Conservation (phyloP, 1,140 invertebrate species). For the Proctacanthus coquilletti region DNA sequence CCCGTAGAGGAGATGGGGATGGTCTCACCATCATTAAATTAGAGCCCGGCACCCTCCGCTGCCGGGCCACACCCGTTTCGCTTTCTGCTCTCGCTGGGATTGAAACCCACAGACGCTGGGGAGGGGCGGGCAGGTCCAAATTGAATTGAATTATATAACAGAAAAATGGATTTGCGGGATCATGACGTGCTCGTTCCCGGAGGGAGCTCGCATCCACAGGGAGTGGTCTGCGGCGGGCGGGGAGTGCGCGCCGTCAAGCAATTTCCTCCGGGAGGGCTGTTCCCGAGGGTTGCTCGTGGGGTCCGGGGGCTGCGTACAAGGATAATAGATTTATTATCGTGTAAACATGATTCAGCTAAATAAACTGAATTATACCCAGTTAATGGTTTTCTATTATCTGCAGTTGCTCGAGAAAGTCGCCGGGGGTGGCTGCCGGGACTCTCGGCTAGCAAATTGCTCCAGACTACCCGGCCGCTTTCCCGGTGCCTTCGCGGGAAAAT, state of each 20-base stretch:
- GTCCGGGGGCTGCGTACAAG: too few relatives aligned
- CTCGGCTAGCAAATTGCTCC: too few relatives aligned
- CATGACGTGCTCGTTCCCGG: background rate
- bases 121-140: background rate
- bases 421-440: too few relatives aligned
- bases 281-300: too few relatives aligned
- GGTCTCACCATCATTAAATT: too few relatives aligned
- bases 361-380: slow-evolving; percentile 1
- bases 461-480: too few relatives aligned
- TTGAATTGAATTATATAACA: slow-evolving; percentile 1
- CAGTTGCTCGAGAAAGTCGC: too few relatives aligned
- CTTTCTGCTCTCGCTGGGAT: background rate
- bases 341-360: slow-evolving; percentile 1
- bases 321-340: slow-evolving; percentile 1
- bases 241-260: too few relatives aligned
- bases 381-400: background rate
- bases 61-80: background rate
- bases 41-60: background rate
- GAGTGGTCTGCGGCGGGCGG: too few relatives aligned
- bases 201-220: background rate
- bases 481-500: too few relatives aligned
- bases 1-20: too few relatives aligned
- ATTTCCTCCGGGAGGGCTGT: too few relatives aligned
- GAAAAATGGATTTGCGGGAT: background rate
- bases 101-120: background rate